These are phyloP conservation scores for Diarsia brunnea DNA, from an alignment of 2,888 invertebrate species.

Conservation along the genomic window DNA sequence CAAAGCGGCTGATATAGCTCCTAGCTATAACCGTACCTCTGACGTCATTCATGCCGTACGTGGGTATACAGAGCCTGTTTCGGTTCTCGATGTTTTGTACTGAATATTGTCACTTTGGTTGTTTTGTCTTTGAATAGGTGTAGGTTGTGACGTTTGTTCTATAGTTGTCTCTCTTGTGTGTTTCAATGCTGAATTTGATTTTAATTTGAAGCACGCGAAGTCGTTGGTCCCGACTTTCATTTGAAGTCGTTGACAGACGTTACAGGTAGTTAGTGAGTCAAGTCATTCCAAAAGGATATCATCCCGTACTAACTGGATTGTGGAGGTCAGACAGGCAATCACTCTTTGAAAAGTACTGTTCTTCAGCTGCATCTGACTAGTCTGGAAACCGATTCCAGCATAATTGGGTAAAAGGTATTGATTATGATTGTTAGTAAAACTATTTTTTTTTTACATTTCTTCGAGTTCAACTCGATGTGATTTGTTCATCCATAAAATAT, in stretches of 20 bases:
- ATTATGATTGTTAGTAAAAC: no score
- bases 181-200: neutral
- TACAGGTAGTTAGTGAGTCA: neutral
- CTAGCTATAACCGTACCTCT: constrained; percentile 70
- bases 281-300: neutral
- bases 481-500: no score
- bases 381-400: neutral
- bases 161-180: neutral
- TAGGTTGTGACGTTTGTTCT: neutral
- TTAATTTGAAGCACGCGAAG: neutral
- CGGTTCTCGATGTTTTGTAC: constrained; percentile 45
- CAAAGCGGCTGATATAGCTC: constrained; percentile 75
- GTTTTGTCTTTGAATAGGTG: constrained; percentile 19
- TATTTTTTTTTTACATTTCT: no score
- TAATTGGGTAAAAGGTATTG: no score
- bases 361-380: neutral
- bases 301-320: neutral
- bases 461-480: no score
- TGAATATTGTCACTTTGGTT: constrained; percentile 24
- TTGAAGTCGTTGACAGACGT: neutral
- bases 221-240: neutral
- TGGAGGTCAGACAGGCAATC: no score
- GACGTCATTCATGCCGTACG: constrained; percentile 68
- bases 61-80: constrained; percentile 27
- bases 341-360: no score